Conservation (phyloP, 2,113 vertebrate genomes). For the Rhombomys opimus region DNA sequence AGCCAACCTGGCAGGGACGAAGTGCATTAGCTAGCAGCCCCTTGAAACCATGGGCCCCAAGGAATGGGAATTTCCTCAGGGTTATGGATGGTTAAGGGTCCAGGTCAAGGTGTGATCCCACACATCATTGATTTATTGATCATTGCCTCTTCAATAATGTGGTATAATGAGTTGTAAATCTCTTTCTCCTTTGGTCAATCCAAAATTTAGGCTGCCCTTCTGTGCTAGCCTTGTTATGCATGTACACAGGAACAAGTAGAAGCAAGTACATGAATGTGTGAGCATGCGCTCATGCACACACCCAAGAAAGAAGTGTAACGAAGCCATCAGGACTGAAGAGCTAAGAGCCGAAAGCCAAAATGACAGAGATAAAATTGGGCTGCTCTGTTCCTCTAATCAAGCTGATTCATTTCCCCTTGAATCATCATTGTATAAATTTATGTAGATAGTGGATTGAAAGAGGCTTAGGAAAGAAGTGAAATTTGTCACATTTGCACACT, state of each 20-base stretch:
- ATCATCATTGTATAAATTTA: conserved; percentile 37
- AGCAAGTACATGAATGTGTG: not conserved
- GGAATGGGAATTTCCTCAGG: not conserved
- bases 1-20: not conserved
- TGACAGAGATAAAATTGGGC: not conserved
- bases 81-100: not conserved
- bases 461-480: not conserved
- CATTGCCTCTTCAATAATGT: not conserved
- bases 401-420: not conserved
- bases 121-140: not conserved
- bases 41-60: not conserved
- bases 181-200: not conserved
- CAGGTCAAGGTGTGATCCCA: not conserved
- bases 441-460: not conserved
- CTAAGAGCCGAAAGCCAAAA: not conserved
- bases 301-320: too few relatives aligned
- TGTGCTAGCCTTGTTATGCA: not conserved
- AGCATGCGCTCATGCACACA: not conserved
- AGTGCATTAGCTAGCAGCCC: not conserved
- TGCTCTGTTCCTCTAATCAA: conserved; percentile 45
- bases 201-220: not conserved
- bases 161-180: too few relatives aligned
- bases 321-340: not conserved
- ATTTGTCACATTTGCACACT: not conserved
- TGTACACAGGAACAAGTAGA: not conserved